Conservation (phyloP, 2,113 vertebrate species). For the Cinclus mexicanus region DNA sequence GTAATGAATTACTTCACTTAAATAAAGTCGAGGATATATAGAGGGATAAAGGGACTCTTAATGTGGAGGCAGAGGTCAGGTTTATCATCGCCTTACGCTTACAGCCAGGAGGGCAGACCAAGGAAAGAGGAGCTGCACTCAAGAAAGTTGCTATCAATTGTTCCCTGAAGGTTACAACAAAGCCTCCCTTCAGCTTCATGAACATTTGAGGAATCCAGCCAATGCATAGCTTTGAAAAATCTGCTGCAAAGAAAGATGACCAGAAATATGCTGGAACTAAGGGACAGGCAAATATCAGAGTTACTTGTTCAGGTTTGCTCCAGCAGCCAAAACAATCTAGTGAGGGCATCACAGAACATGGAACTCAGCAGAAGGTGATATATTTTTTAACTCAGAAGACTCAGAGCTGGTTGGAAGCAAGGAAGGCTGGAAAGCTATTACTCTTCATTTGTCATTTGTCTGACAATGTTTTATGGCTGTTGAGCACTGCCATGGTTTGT, state of each 20-base stretch:
- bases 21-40: background rate
- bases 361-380: background rate
- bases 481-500: background rate
- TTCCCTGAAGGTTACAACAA: background rate
- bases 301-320: background rate
- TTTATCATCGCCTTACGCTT: background rate
- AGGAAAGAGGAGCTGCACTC: background rate
- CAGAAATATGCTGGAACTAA: background rate
- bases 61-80: background rate
- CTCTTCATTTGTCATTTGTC: background rate
- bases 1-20: background rate
- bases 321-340: background rate
- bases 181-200: background rate
- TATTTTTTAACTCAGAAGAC: background rate
- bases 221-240: background rate
- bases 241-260: background rate
- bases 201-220: background rate
- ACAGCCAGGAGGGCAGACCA: background rate
- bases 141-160: background rate
- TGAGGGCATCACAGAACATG: background rate
- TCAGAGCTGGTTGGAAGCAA: background rate
- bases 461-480: background rate
- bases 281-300: background rate
- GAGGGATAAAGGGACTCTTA: background rate
- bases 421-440: background rate